Evolutionary conservation across 2,888 invertebrate species (phyloP).

Genomic region (Celastrina argiolus): DNA sequence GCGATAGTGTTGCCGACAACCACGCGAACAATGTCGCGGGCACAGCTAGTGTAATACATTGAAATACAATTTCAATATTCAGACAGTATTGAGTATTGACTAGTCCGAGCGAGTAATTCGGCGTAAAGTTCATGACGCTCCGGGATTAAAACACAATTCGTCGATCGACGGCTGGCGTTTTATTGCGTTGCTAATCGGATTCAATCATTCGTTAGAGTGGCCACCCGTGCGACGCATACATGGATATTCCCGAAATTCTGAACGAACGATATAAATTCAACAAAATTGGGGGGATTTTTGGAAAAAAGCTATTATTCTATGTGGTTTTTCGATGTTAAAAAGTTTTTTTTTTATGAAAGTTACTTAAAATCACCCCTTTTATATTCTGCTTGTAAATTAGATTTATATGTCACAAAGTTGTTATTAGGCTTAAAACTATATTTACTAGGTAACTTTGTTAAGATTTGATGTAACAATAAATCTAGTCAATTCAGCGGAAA

Average conservation of each 20-base stretch:
- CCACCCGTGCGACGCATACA: not conserved
- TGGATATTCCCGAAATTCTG: not conserved
- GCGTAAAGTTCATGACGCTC: conserved; percentile 1
- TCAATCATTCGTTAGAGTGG: conserved; percentile 5
- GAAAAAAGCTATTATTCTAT: no score
- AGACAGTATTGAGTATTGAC: not conserved
- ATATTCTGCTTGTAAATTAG: no score
- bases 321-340: no score
- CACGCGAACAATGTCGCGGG: no score
- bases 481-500: not conserved
- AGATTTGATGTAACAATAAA: not conserved
- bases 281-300: no score
- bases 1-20: no score
- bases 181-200: conserved; percentile 21
- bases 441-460: not conserved
- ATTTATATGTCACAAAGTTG: no score
- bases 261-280: no score
- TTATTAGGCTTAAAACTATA: not conserved
- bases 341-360: no score
- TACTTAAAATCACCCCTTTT: no score
- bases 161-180: not conserved
- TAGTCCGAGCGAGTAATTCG: conserved; percentile 3
- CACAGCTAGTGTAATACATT: no score
- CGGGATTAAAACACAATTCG: conserved; percentile 13
- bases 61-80: not conserved